These are phyloP conservation scores for Chalcosyrphus nemorum DNA, from an alignment of 2,888 invertebrate genomes.

Conservation along the genomic window DNA sequence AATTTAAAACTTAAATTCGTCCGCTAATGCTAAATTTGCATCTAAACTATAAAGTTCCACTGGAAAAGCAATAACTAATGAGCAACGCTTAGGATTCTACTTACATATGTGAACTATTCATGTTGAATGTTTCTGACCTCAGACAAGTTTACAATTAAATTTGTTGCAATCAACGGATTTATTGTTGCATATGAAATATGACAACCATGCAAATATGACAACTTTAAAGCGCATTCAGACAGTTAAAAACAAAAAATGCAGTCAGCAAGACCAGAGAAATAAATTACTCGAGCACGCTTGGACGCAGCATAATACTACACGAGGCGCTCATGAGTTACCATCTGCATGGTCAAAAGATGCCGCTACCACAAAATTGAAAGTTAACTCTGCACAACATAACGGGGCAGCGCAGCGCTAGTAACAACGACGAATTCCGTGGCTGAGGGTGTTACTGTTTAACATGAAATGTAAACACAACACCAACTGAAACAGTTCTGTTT, in stretches of 20 bases:
- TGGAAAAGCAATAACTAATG: neutral
- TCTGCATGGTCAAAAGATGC: slow-evolving; percentile 40
- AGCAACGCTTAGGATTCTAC: neutral
- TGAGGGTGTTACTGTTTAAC: slow-evolving; percentile 62
- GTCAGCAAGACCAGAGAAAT: neutral
- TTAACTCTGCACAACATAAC: slow-evolving; percentile 34
- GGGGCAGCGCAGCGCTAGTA: slow-evolving; percentile 7
- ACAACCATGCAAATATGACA: neutral
- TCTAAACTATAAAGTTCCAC: neutral
- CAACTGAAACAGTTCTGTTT: slow-evolving; percentile 31
- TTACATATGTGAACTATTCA: neutral
- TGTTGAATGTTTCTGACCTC: neutral
- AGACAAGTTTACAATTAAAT: slow-evolving; percentile 6
- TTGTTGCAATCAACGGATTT: slow-evolving; percentile 29
- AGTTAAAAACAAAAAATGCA: slow-evolving; percentile 5
- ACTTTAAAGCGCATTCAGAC: slow-evolving; percentile 1
- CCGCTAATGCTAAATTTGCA: neutral
- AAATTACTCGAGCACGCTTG: slow-evolving; percentile 2
- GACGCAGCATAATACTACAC: neutral
- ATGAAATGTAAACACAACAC: slow-evolving; percentile 31
- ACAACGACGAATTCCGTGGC: slow-evolving; percentile 35
- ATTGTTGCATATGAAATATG: slow-evolving; percentile 1
- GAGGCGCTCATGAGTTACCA: slow-evolving; percentile 18
- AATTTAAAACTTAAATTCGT: neutral
- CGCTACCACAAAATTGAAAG: slow-evolving; percentile 51